A percentile compares a stretch with the other conserved stretches of the same genome.
These are phyloP conservation scores for Oryzias javanicus DNA, from an alignment of 2,113 vertebrate genomes.

Conservation along the genomic window DNA sequence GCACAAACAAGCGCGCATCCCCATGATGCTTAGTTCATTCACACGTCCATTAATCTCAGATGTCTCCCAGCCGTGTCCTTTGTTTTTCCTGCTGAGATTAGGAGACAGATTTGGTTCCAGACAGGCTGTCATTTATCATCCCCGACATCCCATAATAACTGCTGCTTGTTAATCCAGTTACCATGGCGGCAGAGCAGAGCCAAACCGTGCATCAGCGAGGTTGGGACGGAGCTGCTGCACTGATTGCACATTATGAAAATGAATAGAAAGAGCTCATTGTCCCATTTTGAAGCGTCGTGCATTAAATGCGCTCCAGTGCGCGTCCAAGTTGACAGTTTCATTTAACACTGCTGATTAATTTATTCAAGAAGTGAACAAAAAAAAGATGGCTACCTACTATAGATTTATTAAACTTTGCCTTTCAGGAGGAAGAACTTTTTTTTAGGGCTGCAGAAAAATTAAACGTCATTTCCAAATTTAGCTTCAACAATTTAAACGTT, in stretches of 20 bases:
- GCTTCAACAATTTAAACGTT: background rate
- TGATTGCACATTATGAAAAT: constrained; percentile 44
- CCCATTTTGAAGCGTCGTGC: constrained; percentile 4
- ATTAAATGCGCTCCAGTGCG: background rate
- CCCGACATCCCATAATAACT: constrained; percentile 63
- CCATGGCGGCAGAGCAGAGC: constrained; percentile 55
- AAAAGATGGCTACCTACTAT: background rate
- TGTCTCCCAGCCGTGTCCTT: constrained; percentile 47
- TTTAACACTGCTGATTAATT: background rate
- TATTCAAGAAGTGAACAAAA: background rate
- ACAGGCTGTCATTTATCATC: constrained; percentile 70
- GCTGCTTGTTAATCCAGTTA: constrained; percentile 64
- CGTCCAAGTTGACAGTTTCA: constrained; percentile 6
- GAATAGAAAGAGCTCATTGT: constrained; percentile 26
- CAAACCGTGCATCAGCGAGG: constrained; percentile 21
- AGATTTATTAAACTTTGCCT: background rate
- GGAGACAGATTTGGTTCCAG: constrained; percentile 63
- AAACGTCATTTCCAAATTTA: background rate
- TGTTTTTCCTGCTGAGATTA: constrained; percentile 64
- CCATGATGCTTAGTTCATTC: constrained; percentile 26
- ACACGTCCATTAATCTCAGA: constrained; percentile 45
- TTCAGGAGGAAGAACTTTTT: no score
- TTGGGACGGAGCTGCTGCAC: constrained; percentile 26
- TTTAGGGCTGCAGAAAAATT: background rate
- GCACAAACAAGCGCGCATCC: constrained; percentile 1